Conservation (phyloP, 2,888 invertebrate species). For the Epinotia bilunana region DNA sequence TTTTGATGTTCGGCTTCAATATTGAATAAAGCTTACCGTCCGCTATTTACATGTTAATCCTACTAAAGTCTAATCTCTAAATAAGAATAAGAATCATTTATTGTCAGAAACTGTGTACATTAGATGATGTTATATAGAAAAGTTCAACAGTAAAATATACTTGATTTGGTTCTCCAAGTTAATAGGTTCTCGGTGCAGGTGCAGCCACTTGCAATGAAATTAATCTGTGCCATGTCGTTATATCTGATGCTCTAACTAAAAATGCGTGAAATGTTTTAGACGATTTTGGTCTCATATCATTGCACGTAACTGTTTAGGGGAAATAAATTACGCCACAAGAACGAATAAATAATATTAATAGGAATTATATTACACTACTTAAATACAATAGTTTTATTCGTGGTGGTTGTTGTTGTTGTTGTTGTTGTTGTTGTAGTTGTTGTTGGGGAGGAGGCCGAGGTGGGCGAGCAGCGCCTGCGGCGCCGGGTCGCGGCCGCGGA, state of each 20-base stretch:
- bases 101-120: no score
- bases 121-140: no score
- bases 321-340: conserved; percentile 30
- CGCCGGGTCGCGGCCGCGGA: conserved; percentile 96
- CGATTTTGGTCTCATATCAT: not conserved
- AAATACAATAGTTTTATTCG: conserved; percentile 20
- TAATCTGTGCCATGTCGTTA: not conserved
- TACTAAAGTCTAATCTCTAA: no score
- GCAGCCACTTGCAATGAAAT: not conserved
- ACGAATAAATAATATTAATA: conserved; percentile 41
- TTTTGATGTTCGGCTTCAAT: no score
- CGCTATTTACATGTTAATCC: no score
- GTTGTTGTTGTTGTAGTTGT: conserved; percentile 58
- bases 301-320: not conserved
- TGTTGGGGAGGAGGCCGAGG: conserved; percentile 79
- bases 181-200: no score
- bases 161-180: no score
- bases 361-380: conserved; percentile 37
- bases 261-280: no score
- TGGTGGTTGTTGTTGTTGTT: conserved; percentile 54
- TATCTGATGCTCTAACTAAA: no score
- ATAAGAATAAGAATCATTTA: no score
- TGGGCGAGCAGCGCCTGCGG: conserved; percentile 90
- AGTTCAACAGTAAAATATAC: no score
- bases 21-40: no score